phyloP scores from a whole-genome alignment of 2,888 invertebrate genomes.

The Andrena flavipes region DNA sequence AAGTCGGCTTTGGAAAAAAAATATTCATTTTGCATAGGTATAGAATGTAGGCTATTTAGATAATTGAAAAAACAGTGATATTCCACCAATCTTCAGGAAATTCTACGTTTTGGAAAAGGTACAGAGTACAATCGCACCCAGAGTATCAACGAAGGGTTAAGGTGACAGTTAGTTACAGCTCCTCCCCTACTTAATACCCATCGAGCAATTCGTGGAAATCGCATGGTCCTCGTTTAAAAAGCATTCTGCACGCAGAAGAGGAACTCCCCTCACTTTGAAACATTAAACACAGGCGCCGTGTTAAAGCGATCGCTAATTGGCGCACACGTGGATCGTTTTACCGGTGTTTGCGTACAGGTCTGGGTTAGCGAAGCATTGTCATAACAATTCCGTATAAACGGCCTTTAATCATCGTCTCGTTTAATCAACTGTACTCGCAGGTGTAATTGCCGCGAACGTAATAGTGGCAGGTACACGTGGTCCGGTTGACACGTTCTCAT shows the following conservation, averaged over 20 bases:
- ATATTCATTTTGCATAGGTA: too few species aligned
- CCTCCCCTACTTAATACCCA: too few species aligned
- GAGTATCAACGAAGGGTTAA: too few species aligned
- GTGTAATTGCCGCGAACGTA: conserved; percentile 43
- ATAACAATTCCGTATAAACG: neutral
- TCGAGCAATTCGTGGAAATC: neutral
- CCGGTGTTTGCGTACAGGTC: too few species aligned
- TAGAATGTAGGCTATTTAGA: too few species aligned
- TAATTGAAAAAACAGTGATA: too few species aligned
- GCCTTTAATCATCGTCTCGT: conserved; percentile 40
- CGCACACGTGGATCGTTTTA: neutral
- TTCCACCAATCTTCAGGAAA: too few species aligned
- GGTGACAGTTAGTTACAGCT: too few species aligned
- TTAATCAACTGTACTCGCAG: conserved; percentile 51
- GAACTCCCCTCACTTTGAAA: neutral
- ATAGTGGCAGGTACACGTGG: conserved; percentile 8
- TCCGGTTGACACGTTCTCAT: conserved; percentile 1
- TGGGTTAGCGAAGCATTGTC: conserved; percentile 1
- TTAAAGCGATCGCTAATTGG: conserved; percentile 31
- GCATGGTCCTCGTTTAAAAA: neutral
- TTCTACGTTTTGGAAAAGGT: too few species aligned
- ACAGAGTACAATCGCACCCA: too few species aligned
- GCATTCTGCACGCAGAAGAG: neutral
- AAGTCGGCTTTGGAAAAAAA: too few species aligned
- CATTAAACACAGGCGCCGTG: neutral